Evolutionary conservation across 2,113 vertebrate species (phyloP).

Genomic region (Lepus americanus): DNA sequence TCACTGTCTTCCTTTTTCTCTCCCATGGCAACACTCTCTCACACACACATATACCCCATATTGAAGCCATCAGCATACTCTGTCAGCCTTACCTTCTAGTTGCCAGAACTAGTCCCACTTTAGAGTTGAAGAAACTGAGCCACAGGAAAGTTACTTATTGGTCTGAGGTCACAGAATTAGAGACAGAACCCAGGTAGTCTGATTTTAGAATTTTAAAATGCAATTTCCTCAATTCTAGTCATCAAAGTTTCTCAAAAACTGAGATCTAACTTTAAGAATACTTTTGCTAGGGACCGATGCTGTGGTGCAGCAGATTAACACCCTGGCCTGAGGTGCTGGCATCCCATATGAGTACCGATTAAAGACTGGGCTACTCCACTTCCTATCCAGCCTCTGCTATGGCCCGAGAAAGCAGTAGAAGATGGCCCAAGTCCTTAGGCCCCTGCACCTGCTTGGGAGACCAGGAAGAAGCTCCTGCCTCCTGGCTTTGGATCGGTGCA

Average conservation of each 20-base stretch:
- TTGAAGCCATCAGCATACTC: neutral
- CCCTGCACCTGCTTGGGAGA: too few species aligned
- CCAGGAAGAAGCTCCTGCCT: too few species aligned
- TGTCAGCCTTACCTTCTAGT: neutral
- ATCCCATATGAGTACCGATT: too few species aligned
- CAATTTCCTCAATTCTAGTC: conserved; percentile 1
- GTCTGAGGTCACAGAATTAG: neutral
- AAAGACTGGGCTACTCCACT: too few species aligned
- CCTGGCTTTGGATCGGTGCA: too few species aligned
- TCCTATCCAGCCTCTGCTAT: too few species aligned
- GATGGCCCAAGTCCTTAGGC: too few species aligned
- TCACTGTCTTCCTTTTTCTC: neutral
- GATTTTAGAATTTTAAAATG: conserved; percentile 22
- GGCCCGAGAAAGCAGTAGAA: too few species aligned
- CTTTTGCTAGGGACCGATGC: neutral
- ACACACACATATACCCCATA: neutral
- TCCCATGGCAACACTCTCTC: neutral
- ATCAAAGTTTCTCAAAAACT: neutral
- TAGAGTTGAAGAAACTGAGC: neutral
- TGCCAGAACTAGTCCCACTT: neutral
- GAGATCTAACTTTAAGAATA: neutral
- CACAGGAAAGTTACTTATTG: neutral
- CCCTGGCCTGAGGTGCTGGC: too few species aligned
- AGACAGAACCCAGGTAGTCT: neutral
- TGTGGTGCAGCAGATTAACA: too few species aligned